Conservation (phyloP, 2,888 invertebrate species). For the Thymelicus lineola region DNA sequence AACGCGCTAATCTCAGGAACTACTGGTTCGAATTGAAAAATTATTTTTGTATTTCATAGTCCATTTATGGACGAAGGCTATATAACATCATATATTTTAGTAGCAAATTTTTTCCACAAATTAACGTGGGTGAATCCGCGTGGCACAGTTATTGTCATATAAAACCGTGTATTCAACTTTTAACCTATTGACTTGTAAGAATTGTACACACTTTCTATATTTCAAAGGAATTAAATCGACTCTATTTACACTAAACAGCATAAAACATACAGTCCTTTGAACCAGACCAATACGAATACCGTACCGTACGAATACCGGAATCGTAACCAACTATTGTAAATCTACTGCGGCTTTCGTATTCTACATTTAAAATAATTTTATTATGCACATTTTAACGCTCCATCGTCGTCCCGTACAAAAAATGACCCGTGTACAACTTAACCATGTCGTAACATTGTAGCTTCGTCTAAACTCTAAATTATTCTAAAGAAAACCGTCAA, state of each 20-base stretch:
- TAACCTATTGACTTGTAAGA: not conserved
- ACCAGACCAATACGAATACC: slow-evolving; percentile 20
- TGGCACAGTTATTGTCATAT: too few relatives aligned
- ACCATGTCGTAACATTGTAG: slow-evolving; percentile 36
- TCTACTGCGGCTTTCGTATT: slow-evolving; percentile 31
- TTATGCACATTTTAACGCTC: slow-evolving; percentile 35
- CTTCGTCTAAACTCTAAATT: slow-evolving; percentile 34
- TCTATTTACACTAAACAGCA: slow-evolving; percentile 10
- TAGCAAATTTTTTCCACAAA: too few relatives aligned
- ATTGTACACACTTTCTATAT: not conserved
- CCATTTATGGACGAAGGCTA: too few relatives aligned
- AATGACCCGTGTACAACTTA: slow-evolving; percentile 33
- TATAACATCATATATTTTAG: too few relatives aligned
- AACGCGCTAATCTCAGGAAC: too few relatives aligned
- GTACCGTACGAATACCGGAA: too few relatives aligned
- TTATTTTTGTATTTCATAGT: too few relatives aligned
- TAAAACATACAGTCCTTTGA: slow-evolving; percentile 25
- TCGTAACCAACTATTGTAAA: slow-evolving; percentile 29
- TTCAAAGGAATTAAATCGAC: not conserved
- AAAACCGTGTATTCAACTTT: too few relatives aligned
- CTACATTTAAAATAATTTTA: slow-evolving; percentile 36
- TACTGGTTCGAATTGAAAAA: too few relatives aligned
- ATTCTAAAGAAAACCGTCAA: slow-evolving; percentile 57
- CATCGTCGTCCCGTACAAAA: slow-evolving; percentile 27
- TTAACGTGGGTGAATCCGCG: too few relatives aligned